These are phyloP conservation scores for Lasioglossum lativentre DNA, from an alignment of 2,888 invertebrate genomes.

Conservation along the genomic window DNA sequence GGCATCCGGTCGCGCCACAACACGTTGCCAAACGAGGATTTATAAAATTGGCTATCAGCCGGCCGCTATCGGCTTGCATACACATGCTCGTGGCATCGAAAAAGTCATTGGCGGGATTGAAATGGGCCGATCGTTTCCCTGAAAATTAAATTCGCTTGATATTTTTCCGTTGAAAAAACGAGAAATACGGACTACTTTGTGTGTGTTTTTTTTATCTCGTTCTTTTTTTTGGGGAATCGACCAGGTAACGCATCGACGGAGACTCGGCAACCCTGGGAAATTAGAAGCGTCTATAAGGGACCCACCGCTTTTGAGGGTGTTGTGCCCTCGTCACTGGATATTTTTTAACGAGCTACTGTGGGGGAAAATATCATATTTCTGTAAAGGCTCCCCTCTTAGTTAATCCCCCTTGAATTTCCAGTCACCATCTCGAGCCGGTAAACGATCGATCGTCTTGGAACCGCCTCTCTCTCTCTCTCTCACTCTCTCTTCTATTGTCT, in stretches of 20 bases:
- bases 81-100: not conserved
- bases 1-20: slow-evolving; percentile 39
- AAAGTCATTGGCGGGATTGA: slow-evolving; percentile 49
- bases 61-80: not conserved
- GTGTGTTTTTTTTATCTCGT: not conserved
- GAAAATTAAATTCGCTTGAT: slow-evolving; percentile 13
- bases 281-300: slow-evolving; percentile 58
- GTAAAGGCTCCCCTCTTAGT: slow-evolving; percentile 68
- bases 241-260: slow-evolving; percentile 6
- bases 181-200: too few relatives aligned
- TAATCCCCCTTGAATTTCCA: slow-evolving; percentile 69
- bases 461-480: slow-evolving; percentile 76
- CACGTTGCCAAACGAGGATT: slow-evolving; percentile 48
- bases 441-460: slow-evolving; percentile 79
- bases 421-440: slow-evolving; percentile 68
- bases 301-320: slow-evolving; percentile 61
- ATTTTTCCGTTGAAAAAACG: not conserved
- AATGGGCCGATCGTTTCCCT: slow-evolving; percentile 35
- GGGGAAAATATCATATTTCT: slow-evolving; percentile 80
- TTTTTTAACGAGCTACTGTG: slow-evolving; percentile 78
- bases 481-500: slow-evolving; percentile 79
- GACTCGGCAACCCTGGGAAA: slow-evolving; percentile 42
- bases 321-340: slow-evolving; percentile 72
- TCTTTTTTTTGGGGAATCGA: not conserved
- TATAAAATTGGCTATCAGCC: slow-evolving; percentile 50